Evolutionary conservation across 2,113 vertebrate species (phyloP).

Genomic region (Pygoscelis adeliae): DNA sequence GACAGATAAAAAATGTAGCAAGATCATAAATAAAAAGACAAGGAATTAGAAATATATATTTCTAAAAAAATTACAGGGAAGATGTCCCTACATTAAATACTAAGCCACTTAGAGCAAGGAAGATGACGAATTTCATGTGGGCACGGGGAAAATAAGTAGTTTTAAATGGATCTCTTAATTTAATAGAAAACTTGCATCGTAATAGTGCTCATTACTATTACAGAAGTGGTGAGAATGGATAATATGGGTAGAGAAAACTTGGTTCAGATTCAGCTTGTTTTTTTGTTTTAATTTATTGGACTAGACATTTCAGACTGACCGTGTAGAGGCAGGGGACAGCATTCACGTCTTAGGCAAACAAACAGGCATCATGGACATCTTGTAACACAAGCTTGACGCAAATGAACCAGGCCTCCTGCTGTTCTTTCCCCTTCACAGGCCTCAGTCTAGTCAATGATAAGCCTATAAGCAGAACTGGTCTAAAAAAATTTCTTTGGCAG

Average conservation of each 20-base stretch:
- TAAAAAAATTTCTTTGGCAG: background rate
- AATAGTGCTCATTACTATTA: background rate
- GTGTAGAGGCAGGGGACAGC: background rate
- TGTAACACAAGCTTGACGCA: background rate
- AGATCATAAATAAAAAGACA: conserved; percentile 67
- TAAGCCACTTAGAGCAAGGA: conserved; percentile 18
- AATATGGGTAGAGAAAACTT: background rate
- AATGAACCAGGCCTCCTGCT: background rate
- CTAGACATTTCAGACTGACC: background rate
- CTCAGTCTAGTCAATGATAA: background rate
- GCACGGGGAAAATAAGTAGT: conserved; percentile 1
- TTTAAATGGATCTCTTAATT: conserved; percentile 9
- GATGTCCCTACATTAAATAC: conserved; percentile 24
- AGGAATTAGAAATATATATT: conserved; percentile 38
- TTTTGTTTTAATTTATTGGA: conserved; percentile 19
- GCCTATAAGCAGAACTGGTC: background rate
- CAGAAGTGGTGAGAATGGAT: background rate
- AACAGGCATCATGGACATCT: background rate
- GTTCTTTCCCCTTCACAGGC: background rate
- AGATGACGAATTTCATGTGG: conserved; percentile 24
- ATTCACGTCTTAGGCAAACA: background rate
- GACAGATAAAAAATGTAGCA: conserved; percentile 66
- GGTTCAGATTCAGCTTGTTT: background rate
- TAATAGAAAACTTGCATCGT: conserved; percentile 30
- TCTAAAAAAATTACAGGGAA: conserved; percentile 51